These are phyloP conservation scores for Oreortyx pictus DNA, from an alignment of 2,797 vertebrate species.

Conservation along the genomic window DNA sequence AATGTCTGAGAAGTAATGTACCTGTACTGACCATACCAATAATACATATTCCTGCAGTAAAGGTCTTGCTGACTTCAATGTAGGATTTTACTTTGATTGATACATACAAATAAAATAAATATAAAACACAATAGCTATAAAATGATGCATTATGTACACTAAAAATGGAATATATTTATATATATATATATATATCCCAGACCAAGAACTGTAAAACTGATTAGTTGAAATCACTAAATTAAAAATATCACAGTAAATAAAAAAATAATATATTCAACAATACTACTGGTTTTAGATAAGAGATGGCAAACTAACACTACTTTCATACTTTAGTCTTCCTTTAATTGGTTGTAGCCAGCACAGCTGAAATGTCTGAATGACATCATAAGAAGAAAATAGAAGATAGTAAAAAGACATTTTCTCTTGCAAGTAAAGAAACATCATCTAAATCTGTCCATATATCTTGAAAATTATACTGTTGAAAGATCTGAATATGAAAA, in stretches of 20 bases:
- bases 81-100: not conserved
- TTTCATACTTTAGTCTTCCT: not conserved
- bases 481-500: not conserved
- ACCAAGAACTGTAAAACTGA: not conserved
- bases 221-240: not conserved
- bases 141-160: not conserved
- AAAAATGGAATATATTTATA: not conserved
- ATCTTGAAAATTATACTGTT: not conserved
- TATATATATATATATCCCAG: fast-evolving
- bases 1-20: not conserved
- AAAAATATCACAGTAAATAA: not conserved
- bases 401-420: not conserved
- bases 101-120: not conserved
- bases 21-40: not conserved
- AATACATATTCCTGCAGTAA: not conserved
- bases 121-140: not conserved
- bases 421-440: not conserved
- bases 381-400: not conserved
- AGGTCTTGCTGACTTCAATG: not conserved
- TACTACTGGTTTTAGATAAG: not conserved
- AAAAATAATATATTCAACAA: not conserved
- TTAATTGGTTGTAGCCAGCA: conserved; percentile 11
- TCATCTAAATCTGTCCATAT: not conserved
- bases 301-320: not conserved
- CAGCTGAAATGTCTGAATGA: not conserved